Evolutionary conservation across 1,140 invertebrate genomes (phyloP).

Genomic region (Himalopsyche phryganea): DNA sequence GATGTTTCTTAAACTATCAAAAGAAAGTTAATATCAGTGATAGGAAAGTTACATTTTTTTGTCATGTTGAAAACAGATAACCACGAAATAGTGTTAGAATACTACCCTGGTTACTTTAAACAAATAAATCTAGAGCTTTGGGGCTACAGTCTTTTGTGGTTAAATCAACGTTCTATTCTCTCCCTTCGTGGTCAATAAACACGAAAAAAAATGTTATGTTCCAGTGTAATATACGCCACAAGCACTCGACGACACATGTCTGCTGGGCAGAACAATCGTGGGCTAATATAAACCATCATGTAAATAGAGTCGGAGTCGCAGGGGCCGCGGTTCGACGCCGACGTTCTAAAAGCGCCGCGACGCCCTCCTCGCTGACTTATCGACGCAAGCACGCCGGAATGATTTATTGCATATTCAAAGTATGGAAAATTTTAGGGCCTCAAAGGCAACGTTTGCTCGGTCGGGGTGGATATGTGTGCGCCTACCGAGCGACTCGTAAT

Average conservation of each 20-base stretch:
- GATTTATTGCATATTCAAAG: slow-evolving; percentile 17
- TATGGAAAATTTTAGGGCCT: slow-evolving; percentile 2
- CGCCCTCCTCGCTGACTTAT: slow-evolving; percentile 1
- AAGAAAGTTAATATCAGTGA: no score
- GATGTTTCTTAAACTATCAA: no score
- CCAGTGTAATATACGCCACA: neutral
- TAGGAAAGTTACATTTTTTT: no score
- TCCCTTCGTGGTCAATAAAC: no score
- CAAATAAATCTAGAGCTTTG: no score
- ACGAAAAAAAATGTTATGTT: neutral
- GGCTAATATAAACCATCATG: slow-evolving; percentile 10
- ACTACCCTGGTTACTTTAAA: no score
- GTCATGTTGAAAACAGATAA: no score
- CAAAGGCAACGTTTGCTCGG: no score
- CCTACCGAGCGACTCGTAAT: neutral
- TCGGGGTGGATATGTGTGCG: neutral
- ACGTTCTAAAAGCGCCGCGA: neutral
- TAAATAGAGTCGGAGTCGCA: slow-evolving; percentile 2
- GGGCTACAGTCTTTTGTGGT: no score
- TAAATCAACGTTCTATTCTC: no score
- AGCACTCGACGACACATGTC: neutral
- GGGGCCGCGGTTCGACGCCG: neutral
- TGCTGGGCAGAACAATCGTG: slow-evolving; percentile 10
- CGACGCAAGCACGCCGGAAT: slow-evolving; percentile 6
- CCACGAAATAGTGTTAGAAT: no score